Conservation (phyloP, 2,113 vertebrate species). For the Abramis brama region DNA sequence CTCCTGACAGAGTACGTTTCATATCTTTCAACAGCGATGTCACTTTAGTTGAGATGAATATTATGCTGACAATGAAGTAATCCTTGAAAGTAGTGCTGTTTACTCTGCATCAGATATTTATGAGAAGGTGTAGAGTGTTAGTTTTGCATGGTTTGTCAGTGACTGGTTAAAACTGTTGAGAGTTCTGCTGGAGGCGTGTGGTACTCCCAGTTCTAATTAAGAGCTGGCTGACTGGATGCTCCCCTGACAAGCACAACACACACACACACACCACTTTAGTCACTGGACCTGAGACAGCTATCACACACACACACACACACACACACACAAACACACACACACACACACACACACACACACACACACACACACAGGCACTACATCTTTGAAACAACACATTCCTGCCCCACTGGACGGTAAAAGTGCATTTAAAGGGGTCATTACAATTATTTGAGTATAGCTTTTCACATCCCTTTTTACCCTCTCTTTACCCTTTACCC, state of each 20-base stretch:
- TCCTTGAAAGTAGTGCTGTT: not conserved
- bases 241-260: constrained; percentile 14
- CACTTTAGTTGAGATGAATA: not conserved
- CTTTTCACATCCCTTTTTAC: not conserved
- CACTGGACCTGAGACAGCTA: not conserved
- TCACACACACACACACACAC: constrained; percentile 1
- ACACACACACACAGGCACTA: not conserved
- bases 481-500: too few relatives aligned
- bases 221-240: constrained; percentile 19
- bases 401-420: not conserved
- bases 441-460: not conserved
- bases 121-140: constrained; percentile 18
- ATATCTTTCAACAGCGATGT: not conserved
- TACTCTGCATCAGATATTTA: constrained; percentile 9
- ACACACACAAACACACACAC: not conserved
- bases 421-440: constrained; percentile 10
- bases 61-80: not conserved
- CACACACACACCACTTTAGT: not conserved
- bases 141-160: constrained; percentile 33
- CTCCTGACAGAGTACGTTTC: not conserved
- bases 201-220: constrained; percentile 36
- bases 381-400: constrained; percentile 2
- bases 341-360: constrained; percentile 4
- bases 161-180: constrained; percentile 26
- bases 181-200: constrained; percentile 5